Evolutionary conservation across 2,797 vertebrate genomes (phyloP).

Genomic region (Leptoclinus maculatus): DNA sequence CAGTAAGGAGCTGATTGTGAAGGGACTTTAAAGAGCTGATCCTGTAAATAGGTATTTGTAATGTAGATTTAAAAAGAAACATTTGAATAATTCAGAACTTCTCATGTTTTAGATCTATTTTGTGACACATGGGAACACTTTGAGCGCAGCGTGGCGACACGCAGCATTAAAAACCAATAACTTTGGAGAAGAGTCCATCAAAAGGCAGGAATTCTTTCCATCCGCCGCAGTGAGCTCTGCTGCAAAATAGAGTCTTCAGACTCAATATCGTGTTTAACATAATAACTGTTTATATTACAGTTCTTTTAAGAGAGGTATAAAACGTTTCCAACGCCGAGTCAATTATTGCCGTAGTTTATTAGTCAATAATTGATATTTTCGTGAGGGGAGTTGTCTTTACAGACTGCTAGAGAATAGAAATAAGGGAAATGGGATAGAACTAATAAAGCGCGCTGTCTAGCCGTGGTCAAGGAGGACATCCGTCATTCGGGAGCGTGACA

Average conservation of each 20-base stretch:
- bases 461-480: conserved; percentile 63
- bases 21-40: neutral
- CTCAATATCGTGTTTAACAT: conserved; percentile 10
- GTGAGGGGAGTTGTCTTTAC: conserved; percentile 9
- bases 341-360: conserved; percentile 26
- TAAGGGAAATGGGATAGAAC: conserved; percentile 34
- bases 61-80: neutral
- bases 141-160: neutral
- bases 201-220: conserved; percentile 18
- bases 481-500: conserved; percentile 57
- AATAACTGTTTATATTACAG: conserved; percentile 21
- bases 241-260: neutral
- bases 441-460: conserved; percentile 60
- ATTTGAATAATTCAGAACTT: neutral
- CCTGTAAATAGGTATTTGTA: neutral
- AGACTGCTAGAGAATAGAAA: conserved; percentile 17
- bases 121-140: neutral
- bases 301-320: conserved; percentile 16
- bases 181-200: conserved; percentile 5
- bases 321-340: neutral
- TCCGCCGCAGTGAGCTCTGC: neutral
- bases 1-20: neutral
- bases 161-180: neutral
- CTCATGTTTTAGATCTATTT: neutral
- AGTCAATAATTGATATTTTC: conserved; percentile 8